These are phyloP conservation scores for Gnathonemus echidnorhynchus DNA, from an alignment of 2,113 vertebrate species.

Conservation along the genomic window DNA sequence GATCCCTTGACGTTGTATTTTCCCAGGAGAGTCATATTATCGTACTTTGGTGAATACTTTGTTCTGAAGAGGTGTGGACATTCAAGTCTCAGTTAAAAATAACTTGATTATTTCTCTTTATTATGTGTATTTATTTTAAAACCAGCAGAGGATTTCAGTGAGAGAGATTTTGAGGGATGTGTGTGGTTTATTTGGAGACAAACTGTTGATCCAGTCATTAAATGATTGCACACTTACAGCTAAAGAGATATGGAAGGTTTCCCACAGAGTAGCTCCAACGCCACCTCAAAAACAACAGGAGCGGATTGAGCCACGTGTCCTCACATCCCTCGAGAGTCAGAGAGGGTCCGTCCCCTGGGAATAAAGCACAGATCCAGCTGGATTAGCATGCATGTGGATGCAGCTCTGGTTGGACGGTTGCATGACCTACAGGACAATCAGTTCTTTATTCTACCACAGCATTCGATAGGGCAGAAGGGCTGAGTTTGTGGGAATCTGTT, in stretches of 20 bases:
- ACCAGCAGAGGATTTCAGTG: neutral
- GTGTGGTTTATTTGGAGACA: neutral
- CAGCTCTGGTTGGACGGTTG: neutral
- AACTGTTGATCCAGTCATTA: neutral
- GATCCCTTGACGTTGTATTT: slow-evolving; percentile 5
- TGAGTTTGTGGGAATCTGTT: neutral
- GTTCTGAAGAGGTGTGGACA: neutral
- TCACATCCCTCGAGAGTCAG: neutral
- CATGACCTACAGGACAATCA: neutral
- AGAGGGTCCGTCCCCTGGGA: neutral
- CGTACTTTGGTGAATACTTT: neutral
- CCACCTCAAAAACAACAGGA: neutral
- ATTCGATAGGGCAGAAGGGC: neutral
- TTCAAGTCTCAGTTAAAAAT: neutral
- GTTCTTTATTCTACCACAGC: neutral
- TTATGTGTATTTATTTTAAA: neutral
- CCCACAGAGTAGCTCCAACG: neutral
- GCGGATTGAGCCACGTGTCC: neutral
- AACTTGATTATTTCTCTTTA: neutral
- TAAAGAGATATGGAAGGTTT: neutral
- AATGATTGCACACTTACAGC: neutral
- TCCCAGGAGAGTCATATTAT: neutral
- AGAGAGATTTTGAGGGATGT: neutral
- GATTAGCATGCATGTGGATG: neutral
- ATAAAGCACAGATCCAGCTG: neutral